These are phyloP conservation scores for Lasioglossum leucozonium DNA, from an alignment of 2,888 invertebrate species.

Conservation along the genomic window DNA sequence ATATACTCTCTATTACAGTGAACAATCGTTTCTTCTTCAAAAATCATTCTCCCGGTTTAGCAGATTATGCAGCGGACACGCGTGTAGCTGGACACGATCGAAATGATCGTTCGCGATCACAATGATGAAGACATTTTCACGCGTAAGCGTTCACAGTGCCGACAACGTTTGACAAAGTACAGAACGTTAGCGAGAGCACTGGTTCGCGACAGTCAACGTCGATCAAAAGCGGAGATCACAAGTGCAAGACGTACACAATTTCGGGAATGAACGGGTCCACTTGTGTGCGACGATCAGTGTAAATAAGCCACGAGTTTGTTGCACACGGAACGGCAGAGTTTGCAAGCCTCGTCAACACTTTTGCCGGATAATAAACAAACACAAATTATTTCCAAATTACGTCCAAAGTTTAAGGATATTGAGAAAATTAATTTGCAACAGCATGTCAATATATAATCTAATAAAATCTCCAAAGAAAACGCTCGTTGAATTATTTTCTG, in stretches of 20 bases:
- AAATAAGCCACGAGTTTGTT: neutral
- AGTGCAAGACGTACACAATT: constrained; percentile 39
- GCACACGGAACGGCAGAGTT: neutral
- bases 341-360: neutral
- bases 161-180: constrained; percentile 1
- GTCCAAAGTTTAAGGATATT: neutral
- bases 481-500: too few relatives aligned
- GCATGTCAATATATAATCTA: too few relatives aligned
- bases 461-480: too few relatives aligned
- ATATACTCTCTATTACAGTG: neutral
- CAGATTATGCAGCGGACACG: constrained; percentile 14
- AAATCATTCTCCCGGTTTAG: neutral
- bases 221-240: constrained; percentile 41
- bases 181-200: neutral
- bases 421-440: neutral
- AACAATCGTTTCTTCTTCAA: neutral
- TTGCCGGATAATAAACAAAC: neutral
- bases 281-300: neutral
- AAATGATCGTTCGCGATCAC: neutral
- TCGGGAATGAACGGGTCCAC: constrained; percentile 53
- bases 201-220: neutral
- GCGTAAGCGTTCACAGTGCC: constrained; percentile 16
- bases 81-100: constrained; percentile 13
- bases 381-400: neutral
- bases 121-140: neutral